Conservation (phyloP, 2,888 invertebrate genomes). For the Drosophila stalkeri region DNA sequence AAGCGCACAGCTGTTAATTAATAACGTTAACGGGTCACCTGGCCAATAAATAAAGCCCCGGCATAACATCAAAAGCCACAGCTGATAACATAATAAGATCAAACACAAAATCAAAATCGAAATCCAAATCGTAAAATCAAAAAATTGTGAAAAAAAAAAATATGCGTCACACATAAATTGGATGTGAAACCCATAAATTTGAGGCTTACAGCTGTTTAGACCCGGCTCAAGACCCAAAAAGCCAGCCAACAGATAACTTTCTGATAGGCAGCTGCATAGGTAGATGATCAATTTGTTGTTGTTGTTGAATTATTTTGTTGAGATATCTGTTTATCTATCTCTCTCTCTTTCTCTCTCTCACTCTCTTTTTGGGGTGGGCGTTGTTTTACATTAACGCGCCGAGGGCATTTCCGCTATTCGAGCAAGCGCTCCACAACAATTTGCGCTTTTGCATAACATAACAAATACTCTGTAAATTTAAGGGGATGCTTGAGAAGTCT, state of each 20-base stretch:
- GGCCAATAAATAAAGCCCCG: constrained; percentile 52
- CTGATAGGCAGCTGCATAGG: constrained; percentile 16
- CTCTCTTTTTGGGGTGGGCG: constrained; percentile 36
- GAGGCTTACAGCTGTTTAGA: constrained; percentile 25
- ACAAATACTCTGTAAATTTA: constrained; percentile 3
- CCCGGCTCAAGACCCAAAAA: neutral
- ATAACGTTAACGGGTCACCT: constrained; percentile 76
- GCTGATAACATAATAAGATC: constrained; percentile 24
- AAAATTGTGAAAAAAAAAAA: constrained; percentile 8
- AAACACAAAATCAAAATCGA: constrained; percentile 10
- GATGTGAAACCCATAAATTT: constrained; percentile 25
- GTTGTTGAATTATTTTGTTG: constrained; percentile 17
- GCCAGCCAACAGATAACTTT: neutral
- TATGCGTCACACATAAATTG: constrained; percentile 27
- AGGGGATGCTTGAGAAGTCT: too few relatives aligned
- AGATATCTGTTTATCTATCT: neutral
- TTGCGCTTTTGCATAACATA: constrained; percentile 32
- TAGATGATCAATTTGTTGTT: constrained; percentile 39
- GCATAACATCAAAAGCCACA: constrained; percentile 63
- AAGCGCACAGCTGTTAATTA: constrained; percentile 79
- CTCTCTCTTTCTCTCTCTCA: neutral
- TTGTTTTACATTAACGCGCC: constrained; percentile 36
- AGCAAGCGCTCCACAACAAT: constrained; percentile 19
- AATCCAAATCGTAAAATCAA: constrained; percentile 2
- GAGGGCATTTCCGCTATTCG: constrained; percentile 60